Evolutionary conservation across 2,888 invertebrate genomes (phyloP), one percentile per base, ranked within the genome.

Genomic region (Aporophyla lueneburgensis): DNA sequence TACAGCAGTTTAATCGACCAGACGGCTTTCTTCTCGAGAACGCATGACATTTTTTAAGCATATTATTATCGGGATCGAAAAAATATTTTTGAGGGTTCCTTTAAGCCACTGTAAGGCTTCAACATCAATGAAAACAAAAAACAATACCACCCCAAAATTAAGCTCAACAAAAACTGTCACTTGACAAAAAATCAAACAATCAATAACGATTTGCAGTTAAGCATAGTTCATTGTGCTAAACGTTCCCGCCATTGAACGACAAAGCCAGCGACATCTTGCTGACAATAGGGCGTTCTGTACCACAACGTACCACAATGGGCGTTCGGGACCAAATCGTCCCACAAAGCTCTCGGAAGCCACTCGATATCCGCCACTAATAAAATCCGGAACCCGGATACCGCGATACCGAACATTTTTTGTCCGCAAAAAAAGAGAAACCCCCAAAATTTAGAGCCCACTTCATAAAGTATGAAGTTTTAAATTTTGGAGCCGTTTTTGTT

Each of bases 381-480:
- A 94, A 94, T 93, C 94, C 95, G 95, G 95, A 96, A 95, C 88
- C 93, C 91, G 95, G 95, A 95, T 93, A 91, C 92, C 79, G 83
- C 88, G 86, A 87, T 89, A 88, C 82, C 71, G 68, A 59, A 74
- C 63, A 75, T 61, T 86, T 93, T 92, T 91, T 89, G 79, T 86
- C 86, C 87, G 87, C 78, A 89, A 88, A 89, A 90, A 91, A 90
- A 91, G 91, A 92, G 86, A 88, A 89, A 87, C 87, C 89, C 89
- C 90, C 85, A 88, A 93, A 93, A 91, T 90, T 86, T 91, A 85
- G 84, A 92, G 91, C 82, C 78, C 90, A 88, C 92, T 93, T 89
- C 89, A 90, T 90, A 92, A 91, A 90, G 89, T 87, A 87, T 87
- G 87, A 88, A 88, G 84, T 89, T 92, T 90, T 85, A 75, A 90